Evolutionary conservation across 1,140 invertebrate species (phyloP), one percentile per base, ranked within the genome.

Genomic region (Oreohelix idahoensis): DNA sequence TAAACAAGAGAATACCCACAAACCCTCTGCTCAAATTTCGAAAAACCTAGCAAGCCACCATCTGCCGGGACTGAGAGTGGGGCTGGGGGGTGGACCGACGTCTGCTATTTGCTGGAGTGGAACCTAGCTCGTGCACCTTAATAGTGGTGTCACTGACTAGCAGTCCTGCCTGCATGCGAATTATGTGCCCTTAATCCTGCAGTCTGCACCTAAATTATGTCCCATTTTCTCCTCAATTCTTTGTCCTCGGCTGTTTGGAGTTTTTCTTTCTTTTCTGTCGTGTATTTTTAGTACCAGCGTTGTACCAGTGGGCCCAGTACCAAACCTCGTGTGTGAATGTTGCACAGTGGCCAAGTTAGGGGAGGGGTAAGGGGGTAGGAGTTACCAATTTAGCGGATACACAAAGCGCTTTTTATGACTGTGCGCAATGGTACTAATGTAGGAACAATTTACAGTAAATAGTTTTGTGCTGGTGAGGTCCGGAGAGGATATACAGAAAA

Each of bases 181-280:
- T 66, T 66, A 66, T 66, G 63, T 32, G 63, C 63, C 63, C 63
- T 32, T 66, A 66, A 66, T 66, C n/a, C 63, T 66, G 63, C 63
- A 66, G 63, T 66, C 63, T 66, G 63, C 63, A 66, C 63, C 63
- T 8, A 66, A 66, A 66, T 66, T 66, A 66, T 66, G 29, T 66
- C 63, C 63, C n/a, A 32, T 58, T 23, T 58, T 23, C 29, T n/a
- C 63, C 63, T 32, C 2, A 2, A 11, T 32, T 66, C 29, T 66
- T 66, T 66, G 63, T 66, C 63, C 63, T 1, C 8, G n/a, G 63
- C 63, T 32, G 63, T 66, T 66, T 66, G 1, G 32, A 11, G 23
- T 66, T 35, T 66, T 32, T 66, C 29, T 32, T 66, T 66, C 29
- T 66, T 32, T 23, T 66, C 26, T 58, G 53, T n/a, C n/a, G n/a